Evolutionary conservation across 2,797 vertebrate genomes (phyloP), one percentile per base, ranked within the genome.

Genomic region (Muscicapa striata): DNA sequence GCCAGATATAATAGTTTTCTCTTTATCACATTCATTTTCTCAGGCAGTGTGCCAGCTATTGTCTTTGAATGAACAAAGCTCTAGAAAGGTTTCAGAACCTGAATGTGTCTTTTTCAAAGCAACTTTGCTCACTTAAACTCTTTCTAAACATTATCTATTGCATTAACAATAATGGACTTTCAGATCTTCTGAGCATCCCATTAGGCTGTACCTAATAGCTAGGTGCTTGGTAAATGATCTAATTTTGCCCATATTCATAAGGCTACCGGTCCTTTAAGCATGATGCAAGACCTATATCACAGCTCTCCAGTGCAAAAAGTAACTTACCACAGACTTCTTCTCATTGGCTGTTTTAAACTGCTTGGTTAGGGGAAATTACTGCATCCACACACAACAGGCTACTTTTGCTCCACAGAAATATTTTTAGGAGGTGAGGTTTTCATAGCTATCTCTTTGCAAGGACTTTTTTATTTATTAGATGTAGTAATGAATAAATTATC

Each of bases 1-100:
- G 62, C 66, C 61, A 94, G 87, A 86, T 93, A 62, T 64, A 93
- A 91, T 66, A 83, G 64, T 87, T 94, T 84, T 82, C 69, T 81
- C 64, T 91, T 95, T 81, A 94, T 87, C 83, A 80, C 29, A 43
- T 81, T 93, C 18, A 30, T 38, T 64, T 85, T 89, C 77, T 40
- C 54, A 84, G 62, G 87, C 66, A 92, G 70, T 66, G 57, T 94
- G 87, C 77, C 41, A 90, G 51, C 55, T 73, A 89, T 91, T 91
- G 88, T 86, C 63, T 89, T 95, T 67, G 75, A 87, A 87, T 0
- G 4, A 80, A 77, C 27, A 94, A 87, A 91, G 58, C 29, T 77
- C 49, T 73, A 57, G 49, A 87, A 88, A 62, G 9, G 24, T 46
- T 90, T 95, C 57, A 80, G 51, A 46, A 74, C 46, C 34, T 87